Evolutionary conservation across 2,797 vertebrate species (phyloP).

Genomic region (Hyperoplus immaculatus): DNA sequence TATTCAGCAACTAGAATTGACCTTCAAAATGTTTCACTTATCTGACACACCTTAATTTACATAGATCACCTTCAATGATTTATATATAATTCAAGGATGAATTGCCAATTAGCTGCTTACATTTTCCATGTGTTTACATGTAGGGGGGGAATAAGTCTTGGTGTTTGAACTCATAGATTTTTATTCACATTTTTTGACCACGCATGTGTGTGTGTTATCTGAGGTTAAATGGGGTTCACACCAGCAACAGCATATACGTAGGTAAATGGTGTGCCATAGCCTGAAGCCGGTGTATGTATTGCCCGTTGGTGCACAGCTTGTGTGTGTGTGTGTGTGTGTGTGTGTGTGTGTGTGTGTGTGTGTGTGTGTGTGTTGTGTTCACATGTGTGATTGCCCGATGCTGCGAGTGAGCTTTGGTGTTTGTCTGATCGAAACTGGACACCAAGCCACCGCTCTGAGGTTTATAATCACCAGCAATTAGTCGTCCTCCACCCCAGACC

Average conservation of each 20-base stretch:
- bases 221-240: constrained; percentile 70
- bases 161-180: background rate
- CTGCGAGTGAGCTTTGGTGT: constrained; percentile 53
- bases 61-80: too few relatives aligned
- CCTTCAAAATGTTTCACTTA: too few relatives aligned
- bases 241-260: constrained; percentile 38
- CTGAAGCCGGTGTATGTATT: constrained; percentile 36
- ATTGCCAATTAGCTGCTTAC: background rate
- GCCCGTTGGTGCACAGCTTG: constrained; percentile 27
- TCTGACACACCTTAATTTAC: too few relatives aligned
- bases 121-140: background rate
- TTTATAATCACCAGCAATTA: constrained; percentile 86
- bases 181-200: constrained; percentile 6
- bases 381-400: constrained; percentile 20
- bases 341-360: constrained; percentile 20
- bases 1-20: too few relatives aligned
- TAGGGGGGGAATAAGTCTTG: background rate
- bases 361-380: too few relatives aligned
- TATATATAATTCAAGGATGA: background rate
- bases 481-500: constrained; percentile 72
- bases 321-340: constrained; percentile 21
- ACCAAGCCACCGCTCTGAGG: constrained; percentile 74
- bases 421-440: constrained; percentile 75
- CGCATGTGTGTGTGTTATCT: constrained; percentile 40
- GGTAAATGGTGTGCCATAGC: constrained; percentile 39